Evolutionary conservation across 2,888 invertebrate species (phyloP), one percentile per base, ranked within the genome.

Genomic region (Poecilobothrus nobilitatus): DNA sequence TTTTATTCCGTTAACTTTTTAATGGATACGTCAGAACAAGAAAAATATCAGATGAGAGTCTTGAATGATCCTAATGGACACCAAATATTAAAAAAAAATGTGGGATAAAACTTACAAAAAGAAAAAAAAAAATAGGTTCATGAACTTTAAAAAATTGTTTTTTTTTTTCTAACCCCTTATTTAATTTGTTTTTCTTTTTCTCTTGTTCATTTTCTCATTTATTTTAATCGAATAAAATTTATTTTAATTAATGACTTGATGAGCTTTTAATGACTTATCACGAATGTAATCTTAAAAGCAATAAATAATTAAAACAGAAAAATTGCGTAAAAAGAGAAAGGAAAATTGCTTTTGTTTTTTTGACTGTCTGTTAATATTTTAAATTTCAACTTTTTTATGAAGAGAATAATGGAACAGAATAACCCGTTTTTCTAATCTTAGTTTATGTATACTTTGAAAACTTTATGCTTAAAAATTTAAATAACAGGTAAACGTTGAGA

Each of bases 231-330:
- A 53, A 53, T 18, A 2, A 53, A 53, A 53, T 53, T 53, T 53
- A 53, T 53, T 53, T 53, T 53, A 53, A 53, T 53, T 53, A 53
- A 53, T 53, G 53, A 53, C 18, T 53, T 53, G 53, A 53, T 53
- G 53, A 53, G 53, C 53, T 53, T 53, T 53, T 53, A 53, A 53
- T 53, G 53, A 53, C 18, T 53, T 53, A 53, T 18, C 15, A 18
- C 18, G 18, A 53, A n/a, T 53, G 6, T 37, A 37, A 37, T 8
- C 37, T 12, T 12, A 18, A n/a, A 53, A 53, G 18, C 18, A 27
- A 27, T 27, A 27, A 4, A 27, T 27, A 27, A 27, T 27, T 27
- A 27, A 27, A 27, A 27, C 27, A 27, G 3, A n/a, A n/a, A n/a
- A n/a, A n/a, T n/a, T 27, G 27, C 27, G 5, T 27, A 27, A 27